Conservation (phyloP, 1,140 invertebrate genomes). For the Thalassaphorura encarpata region DNA sequence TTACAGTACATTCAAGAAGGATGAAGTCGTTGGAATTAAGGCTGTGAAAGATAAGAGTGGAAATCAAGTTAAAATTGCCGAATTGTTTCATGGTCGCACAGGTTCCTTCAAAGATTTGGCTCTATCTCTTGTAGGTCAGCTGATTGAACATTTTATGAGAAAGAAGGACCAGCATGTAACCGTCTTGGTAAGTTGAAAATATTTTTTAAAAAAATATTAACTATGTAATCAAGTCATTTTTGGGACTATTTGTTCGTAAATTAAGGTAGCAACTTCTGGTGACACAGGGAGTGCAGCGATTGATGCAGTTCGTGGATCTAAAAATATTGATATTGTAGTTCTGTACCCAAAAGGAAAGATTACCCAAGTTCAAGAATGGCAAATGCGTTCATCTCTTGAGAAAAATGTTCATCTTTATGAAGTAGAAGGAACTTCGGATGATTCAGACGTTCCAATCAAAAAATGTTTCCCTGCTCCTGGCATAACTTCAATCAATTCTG, state of each 20-base stretch:
- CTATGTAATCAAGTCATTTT: not conserved
- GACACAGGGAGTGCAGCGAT: conserved; percentile 46
- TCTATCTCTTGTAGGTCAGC: conserved; percentile 39
- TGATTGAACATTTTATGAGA: conserved; percentile 41
- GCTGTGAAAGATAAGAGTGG: not conserved
- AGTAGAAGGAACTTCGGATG: conserved; percentile 44
- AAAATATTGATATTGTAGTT: conserved; percentile 42
- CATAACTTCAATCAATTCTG: conserved; percentile 41
- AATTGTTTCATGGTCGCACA: conserved; percentile 41
- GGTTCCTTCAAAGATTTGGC: conserved; percentile 44
- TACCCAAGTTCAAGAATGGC: conserved; percentile 41
- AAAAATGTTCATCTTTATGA: conserved; percentile 41
- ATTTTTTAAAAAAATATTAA: not conserved
- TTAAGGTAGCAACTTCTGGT: conserved; percentile 41
- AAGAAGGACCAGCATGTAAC: conserved; percentile 36
- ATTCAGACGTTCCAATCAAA: conserved; percentile 41
- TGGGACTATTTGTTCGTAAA: not conserved
- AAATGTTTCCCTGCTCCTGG: conserved; percentile 37
- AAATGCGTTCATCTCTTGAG: conserved; percentile 42
- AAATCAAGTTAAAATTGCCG: conserved; percentile 31
- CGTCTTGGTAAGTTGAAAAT: conserved; percentile 31
- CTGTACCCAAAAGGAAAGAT: conserved; percentile 40
- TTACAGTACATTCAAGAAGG: conserved; percentile 2
- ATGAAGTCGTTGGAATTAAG: conserved; percentile 1
- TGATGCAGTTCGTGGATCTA: conserved; percentile 38